phyloP scores from a whole-genome alignment of 2,113 vertebrate species.

The Cyprinodon variegatus region DNA sequence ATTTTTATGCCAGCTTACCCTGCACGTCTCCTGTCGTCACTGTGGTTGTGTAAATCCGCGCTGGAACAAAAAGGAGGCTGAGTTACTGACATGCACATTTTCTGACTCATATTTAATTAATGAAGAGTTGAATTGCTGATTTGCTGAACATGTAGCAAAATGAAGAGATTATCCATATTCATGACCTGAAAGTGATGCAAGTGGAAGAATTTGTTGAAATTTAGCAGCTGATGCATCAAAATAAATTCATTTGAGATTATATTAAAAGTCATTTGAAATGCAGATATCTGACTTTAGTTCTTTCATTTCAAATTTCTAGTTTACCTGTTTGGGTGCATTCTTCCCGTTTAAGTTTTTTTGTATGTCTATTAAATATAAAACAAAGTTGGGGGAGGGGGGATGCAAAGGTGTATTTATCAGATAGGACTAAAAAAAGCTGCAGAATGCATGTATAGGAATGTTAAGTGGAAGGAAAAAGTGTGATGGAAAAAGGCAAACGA shows the following conservation, averaged over 20 bases:
- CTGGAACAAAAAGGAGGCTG: constrained; percentile 77
- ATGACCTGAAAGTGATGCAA: constrained; percentile 16
- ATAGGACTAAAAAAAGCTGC: no score
- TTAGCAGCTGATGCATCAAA: background rate
- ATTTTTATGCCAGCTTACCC: constrained; percentile 78
- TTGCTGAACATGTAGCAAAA: constrained; percentile 15
- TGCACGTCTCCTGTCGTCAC: constrained; percentile 88
- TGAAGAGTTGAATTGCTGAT: constrained; percentile 34
- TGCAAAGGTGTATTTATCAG: no score
- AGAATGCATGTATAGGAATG: no score
- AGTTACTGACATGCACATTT: constrained; percentile 49
- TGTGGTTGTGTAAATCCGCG: constrained; percentile 90
- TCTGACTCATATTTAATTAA: constrained; percentile 44
- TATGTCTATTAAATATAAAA: background rate
- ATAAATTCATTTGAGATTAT: background rate
- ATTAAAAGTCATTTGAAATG: background rate
- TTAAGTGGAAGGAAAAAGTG: no score
- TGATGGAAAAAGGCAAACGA: no score
- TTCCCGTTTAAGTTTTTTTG: background rate
- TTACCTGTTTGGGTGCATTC: background rate
- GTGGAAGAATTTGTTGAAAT: background rate
- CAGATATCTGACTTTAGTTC: background rate
- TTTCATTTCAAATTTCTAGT: background rate
- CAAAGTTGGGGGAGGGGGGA: no score
- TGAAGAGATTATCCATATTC: constrained; percentile 35